Evolutionary conservation across 2,113 vertebrate genomes (phyloP).

Genomic region (Cathartes aura): DNA sequence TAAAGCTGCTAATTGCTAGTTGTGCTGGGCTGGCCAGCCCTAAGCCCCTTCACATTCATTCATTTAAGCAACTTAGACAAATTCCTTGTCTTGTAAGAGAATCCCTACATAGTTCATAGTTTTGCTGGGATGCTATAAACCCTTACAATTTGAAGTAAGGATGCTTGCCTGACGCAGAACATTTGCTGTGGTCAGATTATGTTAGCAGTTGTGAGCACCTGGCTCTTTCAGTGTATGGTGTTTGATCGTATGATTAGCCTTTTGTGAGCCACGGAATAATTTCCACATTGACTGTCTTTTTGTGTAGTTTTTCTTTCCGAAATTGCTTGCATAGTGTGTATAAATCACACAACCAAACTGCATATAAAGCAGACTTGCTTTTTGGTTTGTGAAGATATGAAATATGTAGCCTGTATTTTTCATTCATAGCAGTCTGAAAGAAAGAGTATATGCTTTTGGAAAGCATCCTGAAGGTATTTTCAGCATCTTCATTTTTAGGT

Average conservation of each 20-base stretch:
- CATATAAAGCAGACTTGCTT: background rate
- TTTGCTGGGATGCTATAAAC: background rate
- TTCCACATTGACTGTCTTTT: background rate
- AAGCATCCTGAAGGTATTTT: background rate
- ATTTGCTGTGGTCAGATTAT: background rate
- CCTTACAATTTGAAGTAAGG: background rate
- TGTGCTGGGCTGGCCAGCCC: background rate
- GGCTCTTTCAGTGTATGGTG: background rate
- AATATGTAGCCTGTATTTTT: background rate
- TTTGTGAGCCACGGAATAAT: background rate
- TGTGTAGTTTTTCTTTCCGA: background rate
- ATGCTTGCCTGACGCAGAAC: background rate
- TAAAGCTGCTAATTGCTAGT: background rate
- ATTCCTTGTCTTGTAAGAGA: background rate
- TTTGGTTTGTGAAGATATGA: background rate
- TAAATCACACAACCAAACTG: background rate
- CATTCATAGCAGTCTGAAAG: background rate
- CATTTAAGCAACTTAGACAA: background rate
- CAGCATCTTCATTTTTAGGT: background rate
- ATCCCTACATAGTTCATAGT: background rate
- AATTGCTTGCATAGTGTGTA: background rate
- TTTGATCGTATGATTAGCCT: background rate
- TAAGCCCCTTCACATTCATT: background rate
- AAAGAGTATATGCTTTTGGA: background rate
- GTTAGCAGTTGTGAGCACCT: background rate